Conservation (phyloP, 2,113 vertebrate species). For the Panthera leo region DNA sequence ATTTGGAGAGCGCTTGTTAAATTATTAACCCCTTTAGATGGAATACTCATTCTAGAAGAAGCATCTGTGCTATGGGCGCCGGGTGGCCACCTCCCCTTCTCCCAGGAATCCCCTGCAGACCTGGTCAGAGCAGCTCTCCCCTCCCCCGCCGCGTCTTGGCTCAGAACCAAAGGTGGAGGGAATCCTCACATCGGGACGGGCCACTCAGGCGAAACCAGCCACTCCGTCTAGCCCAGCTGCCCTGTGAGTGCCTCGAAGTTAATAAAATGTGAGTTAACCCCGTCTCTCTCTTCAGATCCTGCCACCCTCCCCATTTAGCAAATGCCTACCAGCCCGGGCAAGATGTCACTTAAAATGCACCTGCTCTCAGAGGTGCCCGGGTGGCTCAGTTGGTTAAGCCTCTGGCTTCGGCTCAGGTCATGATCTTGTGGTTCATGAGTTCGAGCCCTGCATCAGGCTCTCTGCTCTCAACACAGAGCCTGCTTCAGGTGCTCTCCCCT, state of each 20-base stretch:
- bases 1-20: not conserved
- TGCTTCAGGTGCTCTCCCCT: too few species aligned
- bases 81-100: fast-evolving
- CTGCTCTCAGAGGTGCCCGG: too few species aligned
- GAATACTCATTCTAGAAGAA: not conserved
- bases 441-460: too few species aligned
- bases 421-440: too few species aligned
- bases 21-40: not conserved
- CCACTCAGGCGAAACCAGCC: not conserved
- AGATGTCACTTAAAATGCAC: not conserved
- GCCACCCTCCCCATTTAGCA: not conserved
- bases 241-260: fast-evolving
- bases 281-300: not conserved
- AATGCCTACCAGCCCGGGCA: not conserved
- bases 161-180: not conserved
- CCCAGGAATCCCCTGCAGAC: fast-evolving
- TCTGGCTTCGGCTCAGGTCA: too few species aligned
- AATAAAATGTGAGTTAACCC: not conserved
- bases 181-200: fast-evolving
- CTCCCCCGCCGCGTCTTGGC: not conserved
- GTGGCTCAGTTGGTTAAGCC: too few species aligned
- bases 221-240: too few species aligned
- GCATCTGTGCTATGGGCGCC: not conserved
- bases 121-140: too few species aligned
- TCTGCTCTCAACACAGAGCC: too few species aligned